Conservation (phyloP, 2,113 vertebrate species). For the Tinamus guttatus region DNA sequence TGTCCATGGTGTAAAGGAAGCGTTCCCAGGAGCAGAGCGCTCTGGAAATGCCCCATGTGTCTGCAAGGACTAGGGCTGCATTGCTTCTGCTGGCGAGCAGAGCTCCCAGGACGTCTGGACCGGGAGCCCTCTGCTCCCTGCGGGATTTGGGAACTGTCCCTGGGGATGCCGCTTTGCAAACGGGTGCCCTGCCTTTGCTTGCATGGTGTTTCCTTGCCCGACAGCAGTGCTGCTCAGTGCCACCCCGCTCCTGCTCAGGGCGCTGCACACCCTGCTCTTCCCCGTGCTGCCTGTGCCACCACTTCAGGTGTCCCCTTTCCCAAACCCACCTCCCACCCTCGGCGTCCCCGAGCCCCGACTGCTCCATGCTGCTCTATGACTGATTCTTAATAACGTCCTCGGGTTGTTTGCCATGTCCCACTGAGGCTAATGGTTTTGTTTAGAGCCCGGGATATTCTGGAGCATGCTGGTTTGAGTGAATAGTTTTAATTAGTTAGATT, state of each 20-base stretch:
- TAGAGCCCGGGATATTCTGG: background rate
- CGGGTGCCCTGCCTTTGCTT: background rate
- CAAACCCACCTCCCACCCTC: background rate
- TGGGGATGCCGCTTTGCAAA: background rate
- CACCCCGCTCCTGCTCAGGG: too few relatives aligned
- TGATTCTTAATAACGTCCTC: accelerated
- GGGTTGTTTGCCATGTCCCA: background rate
- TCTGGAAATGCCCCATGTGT: background rate
- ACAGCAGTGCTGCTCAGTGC: accelerated
- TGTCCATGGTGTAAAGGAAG: background rate
- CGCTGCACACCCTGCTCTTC: background rate
- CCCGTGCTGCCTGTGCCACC: accelerated
- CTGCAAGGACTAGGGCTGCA: background rate
- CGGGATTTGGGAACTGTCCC: background rate
- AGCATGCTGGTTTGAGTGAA: background rate
- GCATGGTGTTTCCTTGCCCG: accelerated
- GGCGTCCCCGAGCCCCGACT: background rate
- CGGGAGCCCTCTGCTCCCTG: background rate
- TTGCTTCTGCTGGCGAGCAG: background rate
- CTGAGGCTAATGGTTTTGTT: background rate
- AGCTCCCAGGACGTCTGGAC: background rate
- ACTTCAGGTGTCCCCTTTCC: background rate
- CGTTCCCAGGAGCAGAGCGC: background rate
- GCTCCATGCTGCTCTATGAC: accelerated
- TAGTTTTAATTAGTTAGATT: background rate